Evolutionary conservation across 2,113 vertebrate genomes (phyloP), one percentile per base, ranked within the genome.

Genomic region (Oryzias woworae): DNA sequence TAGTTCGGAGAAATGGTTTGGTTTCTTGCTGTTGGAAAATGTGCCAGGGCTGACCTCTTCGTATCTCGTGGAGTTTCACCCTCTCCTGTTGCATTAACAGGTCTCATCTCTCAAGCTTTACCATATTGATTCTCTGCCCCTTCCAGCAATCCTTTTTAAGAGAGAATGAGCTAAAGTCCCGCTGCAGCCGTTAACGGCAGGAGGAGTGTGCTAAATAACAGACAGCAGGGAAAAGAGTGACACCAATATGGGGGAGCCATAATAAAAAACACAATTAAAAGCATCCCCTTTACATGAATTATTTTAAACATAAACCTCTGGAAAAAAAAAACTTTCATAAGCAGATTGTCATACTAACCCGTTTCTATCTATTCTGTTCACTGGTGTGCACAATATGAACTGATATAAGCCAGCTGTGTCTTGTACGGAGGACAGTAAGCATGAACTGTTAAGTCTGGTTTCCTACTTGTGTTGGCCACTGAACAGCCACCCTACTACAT

Each of bases 401-500:
- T 51, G 31, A 82, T 66, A 55, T 69, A 63, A 55, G 47, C 61
- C 79, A 83, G 75, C 82, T 86, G 69, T 56, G 16, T 75, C 69
- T 67, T 62, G 55, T 86, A 54, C 55, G 12, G 58, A 81, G 28
- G 65, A 58, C 63, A 58, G 68, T 71, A 4, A 54, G 57, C 52
- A 59, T 81, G 60, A 80, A 56, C 66, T 51, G 72, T 64, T 53
- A 53, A 77, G 76, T 74, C 63, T 65, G 23, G 44, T 85, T 66
- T 78, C 49, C 78, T 82, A 82, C 75, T 73, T 81, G 68, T n/a
- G 67, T 58, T 70, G 64, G 80, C 79, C 78, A 84, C 85, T 77
- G 57, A 83, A 69, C 66, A 72, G 74, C 87, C 89, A 89, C 87
- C 81, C 84, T 73, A 82, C 87, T 83, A 69, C 78, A 83, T 72